Evolutionary conservation across 2,797 vertebrate genomes (phyloP), one percentile per base, ranked within the genome.

Genomic region (Tangara arthus): DNA sequence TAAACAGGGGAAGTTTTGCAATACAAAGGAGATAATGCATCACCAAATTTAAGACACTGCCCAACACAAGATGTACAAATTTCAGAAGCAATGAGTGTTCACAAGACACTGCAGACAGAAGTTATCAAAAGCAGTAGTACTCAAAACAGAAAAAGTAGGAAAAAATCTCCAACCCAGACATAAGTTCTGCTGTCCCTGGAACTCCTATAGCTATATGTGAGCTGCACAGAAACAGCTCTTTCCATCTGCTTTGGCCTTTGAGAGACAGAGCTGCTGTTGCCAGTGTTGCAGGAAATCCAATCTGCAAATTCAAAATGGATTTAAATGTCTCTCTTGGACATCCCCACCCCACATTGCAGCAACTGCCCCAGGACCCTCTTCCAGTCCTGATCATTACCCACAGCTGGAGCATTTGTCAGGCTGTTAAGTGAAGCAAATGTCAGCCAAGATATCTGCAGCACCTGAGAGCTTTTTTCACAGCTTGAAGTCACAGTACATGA

Each of bases 121-220:
- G 18, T 52, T 82, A 80, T 14, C 22, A 59, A 70, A 46, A 71
- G 16, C n/a, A 90, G 49, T 68, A 14, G 7, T 37, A 52, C 12
- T 55, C 50, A 69, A 13, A 88, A 56, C 7, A 68, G 32, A 30
- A 4, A 37, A 66, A 85, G 69, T 2, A 3, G 4, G 16, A 26
- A 53, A 23, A 32, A 19, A 9, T 11, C 8, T 55, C 44, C 44
- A 46, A 28, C 13, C 4, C 52, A 23, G 34, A 49, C 10, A 15
- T 6, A 65, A 56, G 14, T 22, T 59, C 28, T 12, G 11, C 46
- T 24, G 15, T 11, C 9, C 12, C 22, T 55, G 52, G 23, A 90
- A 37, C 6, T 35, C 17, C 42, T 34, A 0, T 12, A 41, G 4
- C 15, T 28, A 1, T 8, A 5, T 10, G 23, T 8, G 5, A 60